Evolutionary conservation across 2,888 invertebrate species (phyloP), one percentile per base, ranked within the genome.

Genomic region (Tiphia femorata): DNA sequence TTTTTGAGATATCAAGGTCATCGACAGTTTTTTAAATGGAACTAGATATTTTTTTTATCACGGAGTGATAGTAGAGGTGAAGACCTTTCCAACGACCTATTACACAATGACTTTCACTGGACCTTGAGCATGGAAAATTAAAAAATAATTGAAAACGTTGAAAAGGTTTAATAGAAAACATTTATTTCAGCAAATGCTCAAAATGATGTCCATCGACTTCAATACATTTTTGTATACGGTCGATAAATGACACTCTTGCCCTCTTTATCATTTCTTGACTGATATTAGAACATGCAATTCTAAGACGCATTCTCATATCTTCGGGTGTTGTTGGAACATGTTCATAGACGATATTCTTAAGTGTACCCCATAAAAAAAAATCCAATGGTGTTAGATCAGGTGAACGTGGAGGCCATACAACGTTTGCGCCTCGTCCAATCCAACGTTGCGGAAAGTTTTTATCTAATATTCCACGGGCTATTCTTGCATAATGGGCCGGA

Each of bases 351-450:
- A 10, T 19, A 42, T 3, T 8, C 14, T 42, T 42, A 6, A 42
- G 21, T 3, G 19, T 10, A 10, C 33, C 47, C 35, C 47, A 35
- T 8, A 47, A 21, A 35, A 47, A 37, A 12, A 6, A 47, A 47
- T 47, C 47, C 27, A 47, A 19, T 14, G 19, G 35, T 10, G 21
- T 47, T 16, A 35, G 33, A 17, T 47, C 35, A 2, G 35, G 47
- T 33, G 47, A 46, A 7, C 47, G 30, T 8, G 47, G 14, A 12
- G n/a, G 47, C 33, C 47, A 46, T 12, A 10, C n/a, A 17, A 47
- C 21, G 8, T n/a, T 33, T 35, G 19, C 47, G 8, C 47, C 35
- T 5, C 33, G 16, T 33, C 47, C 47, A 17, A 47, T 47, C 30
- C 35, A 47, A 35, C 35, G 35, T n/a, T 47, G 16, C 12, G 35